Evolutionary conservation across 2,888 invertebrate species (phyloP), one percentile per base, ranked within the genome.

Genomic region (Lepidonotus clava): DNA sequence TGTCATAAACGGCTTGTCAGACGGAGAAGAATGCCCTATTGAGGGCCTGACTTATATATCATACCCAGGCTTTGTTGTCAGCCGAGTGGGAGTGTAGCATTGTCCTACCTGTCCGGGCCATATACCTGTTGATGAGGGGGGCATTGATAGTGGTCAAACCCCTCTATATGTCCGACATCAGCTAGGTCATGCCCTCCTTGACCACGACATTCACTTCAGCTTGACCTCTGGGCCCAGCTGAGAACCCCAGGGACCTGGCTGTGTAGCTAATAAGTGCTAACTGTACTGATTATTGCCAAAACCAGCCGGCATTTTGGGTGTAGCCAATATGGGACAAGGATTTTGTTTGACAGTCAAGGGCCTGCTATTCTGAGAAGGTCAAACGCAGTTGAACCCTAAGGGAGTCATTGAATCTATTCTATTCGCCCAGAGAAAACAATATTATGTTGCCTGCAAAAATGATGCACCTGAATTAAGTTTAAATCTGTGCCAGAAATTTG

Each of bases 131-230:
- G 21, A n/a, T 14, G 36, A 34, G 76, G 36, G 40, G 36, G 21
- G 36, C 38, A 5, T 76, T 76, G 40, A 76, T 38, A 76, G 36
- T 76, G 76, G 76, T 38, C 76, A 76, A 76, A 28, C 38, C 76
- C 76, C 38, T 76, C 36, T 28, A 21, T 76, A 76, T 76, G 40
- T 61, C 76, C 76, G 18, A 76, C 76, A 40, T 40, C 76, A n/a
- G 36, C 76, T 40, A 38, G 76, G 76, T 76, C 76, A 76, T 76
- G 76, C 76, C 76, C 76, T 76, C 24, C 76, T 76, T 76, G 76
- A 76, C 76, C 76, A 40, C 24, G 1, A 40, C 76, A 40, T 76
- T 76, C 36, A 76, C 38, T 6, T n/a, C 38, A 21, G 40, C 76
- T 76, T 76, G 76, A 76, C 76, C 76, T 28, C 61, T 76, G 14